Evolutionary conservation across 2,113 vertebrate species (phyloP).

Genomic region (Phrynosoma blainvillii): DNA sequence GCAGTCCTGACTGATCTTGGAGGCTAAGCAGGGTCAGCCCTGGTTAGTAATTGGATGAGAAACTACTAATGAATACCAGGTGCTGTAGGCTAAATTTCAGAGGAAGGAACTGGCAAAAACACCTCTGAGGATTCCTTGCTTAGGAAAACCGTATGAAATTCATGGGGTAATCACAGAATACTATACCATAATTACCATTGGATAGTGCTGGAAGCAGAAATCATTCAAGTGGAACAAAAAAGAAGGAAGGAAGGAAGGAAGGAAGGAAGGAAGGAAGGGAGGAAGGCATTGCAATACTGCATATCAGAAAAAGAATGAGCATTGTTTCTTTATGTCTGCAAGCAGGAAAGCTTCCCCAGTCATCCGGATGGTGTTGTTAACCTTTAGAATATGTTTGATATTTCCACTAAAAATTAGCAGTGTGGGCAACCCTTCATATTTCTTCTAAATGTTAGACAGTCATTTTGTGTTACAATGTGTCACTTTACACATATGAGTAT

Average conservation of each 20-base stretch:
- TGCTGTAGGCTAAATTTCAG: too few relatives aligned
- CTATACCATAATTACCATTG: too few relatives aligned
- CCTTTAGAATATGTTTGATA: not conserved
- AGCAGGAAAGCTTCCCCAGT: not conserved
- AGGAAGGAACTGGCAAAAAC: too few relatives aligned
- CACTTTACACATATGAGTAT: not conserved
- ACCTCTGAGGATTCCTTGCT: too few relatives aligned
- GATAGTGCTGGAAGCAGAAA: not conserved
- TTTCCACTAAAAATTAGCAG: not conserved
- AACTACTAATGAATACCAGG: too few relatives aligned
- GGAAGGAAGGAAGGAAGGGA: not conserved
- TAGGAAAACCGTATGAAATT: not conserved
- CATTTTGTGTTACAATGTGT: not conserved
- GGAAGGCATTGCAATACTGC: not conserved
- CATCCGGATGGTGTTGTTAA: slow-evolving; percentile 8
- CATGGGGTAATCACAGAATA: not conserved
- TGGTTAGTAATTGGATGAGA: too few relatives aligned
- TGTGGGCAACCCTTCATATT: not conserved
- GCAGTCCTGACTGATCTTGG: too few relatives aligned
- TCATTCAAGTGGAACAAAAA: not conserved
- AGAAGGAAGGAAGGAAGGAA: too few relatives aligned
- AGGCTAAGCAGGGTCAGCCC: too few relatives aligned
- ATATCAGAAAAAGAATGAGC: not conserved
- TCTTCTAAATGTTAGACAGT: not conserved
- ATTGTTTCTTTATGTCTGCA: not conserved